phyloP scores from a whole-genome alignment of 1,140 invertebrate species.

The Meloidogyne hapla region DNA sequence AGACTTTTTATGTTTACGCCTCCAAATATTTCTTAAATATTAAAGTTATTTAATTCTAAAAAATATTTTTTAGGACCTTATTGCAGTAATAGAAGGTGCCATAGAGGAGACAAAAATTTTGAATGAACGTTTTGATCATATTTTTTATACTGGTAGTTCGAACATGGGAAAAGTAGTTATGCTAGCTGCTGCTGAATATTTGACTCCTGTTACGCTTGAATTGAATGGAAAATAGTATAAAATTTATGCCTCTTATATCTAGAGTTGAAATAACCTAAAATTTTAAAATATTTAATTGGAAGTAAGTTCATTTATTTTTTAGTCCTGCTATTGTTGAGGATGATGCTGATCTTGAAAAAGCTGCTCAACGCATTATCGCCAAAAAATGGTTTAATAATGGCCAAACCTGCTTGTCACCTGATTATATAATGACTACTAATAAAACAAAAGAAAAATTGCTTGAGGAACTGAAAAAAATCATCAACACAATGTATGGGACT shows the following conservation, averaged over 20 bases:
- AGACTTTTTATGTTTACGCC: too few relatives aligned
- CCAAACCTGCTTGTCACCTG: constrained; percentile 95
- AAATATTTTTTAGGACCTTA: constrained; percentile 67
- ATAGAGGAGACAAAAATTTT: constrained; percentile 80
- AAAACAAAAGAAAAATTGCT: constrained; percentile 61
- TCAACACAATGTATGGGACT: constrained; percentile 83
- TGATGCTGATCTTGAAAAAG: constrained; percentile 63
- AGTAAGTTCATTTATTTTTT: constrained; percentile 32
- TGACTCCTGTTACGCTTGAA: constrained; percentile 93
- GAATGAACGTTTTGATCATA: constrained; percentile 88
- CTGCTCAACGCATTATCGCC: constrained; percentile 79
- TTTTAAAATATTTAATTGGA: constrained; percentile 21
- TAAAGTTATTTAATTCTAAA: too few relatives aligned
- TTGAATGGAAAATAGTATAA: constrained; percentile 80
- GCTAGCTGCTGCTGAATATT: constrained; percentile 80
- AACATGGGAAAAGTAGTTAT: constrained; percentile 82
- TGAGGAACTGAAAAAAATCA: constrained; percentile 66
- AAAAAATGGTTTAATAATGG: constrained; percentile 90
- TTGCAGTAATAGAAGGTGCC: constrained; percentile 73
- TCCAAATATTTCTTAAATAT: too few relatives aligned
- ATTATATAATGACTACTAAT: constrained; percentile 85
- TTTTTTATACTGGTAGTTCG: constrained; percentile 92
- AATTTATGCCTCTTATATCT: not conserved
- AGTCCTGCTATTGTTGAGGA: constrained; percentile 60
- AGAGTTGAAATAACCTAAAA: too few relatives aligned